phyloP scores from a whole-genome alignment of 30 jellyfish, hydroid and myxozoan species.

The Cassiopea andromeda region DNA sequence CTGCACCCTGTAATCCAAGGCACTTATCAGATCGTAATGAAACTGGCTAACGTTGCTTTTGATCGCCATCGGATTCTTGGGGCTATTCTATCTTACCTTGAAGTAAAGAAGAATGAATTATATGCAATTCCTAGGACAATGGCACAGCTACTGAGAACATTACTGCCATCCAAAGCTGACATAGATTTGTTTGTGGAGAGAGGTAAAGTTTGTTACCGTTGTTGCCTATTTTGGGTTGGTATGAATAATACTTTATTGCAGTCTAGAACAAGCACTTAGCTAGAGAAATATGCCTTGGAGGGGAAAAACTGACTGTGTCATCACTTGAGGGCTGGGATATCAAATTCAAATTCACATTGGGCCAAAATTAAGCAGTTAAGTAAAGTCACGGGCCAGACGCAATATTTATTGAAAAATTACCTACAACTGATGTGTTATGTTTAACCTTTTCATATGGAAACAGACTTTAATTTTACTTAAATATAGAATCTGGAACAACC shows the following conservation, averaged over 20 bases:
- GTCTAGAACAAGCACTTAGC: not conserved
- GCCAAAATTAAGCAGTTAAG: no score
- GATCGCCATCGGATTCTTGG: slow-evolving; percentile 25
- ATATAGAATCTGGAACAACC: no score
- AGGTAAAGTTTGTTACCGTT: slow-evolving; percentile 19
- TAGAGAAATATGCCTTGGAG: no score
- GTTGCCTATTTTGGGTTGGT: not conserved
- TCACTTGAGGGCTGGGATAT: no score
- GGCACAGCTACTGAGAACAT: slow-evolving; percentile 4
- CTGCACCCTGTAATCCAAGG: slow-evolving; percentile 25
- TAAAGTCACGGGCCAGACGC: no score
- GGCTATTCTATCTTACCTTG: not conserved
- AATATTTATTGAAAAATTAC: no score
- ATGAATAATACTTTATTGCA: not conserved
- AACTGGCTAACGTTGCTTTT: slow-evolving; percentile 9
- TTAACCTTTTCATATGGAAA: no score
- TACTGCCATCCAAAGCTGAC: slow-evolving; percentile 25
- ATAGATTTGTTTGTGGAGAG: slow-evolving; percentile 30
- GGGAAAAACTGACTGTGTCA: no score
- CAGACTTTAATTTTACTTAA: no score
- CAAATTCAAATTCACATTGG: no score
- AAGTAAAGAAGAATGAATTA: not conserved
- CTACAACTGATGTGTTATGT: no score
- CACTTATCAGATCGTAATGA: not conserved
- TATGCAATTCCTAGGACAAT: slow-evolving; percentile 19